Conservation (phyloP, 1,140 invertebrate species). For the Formica selysi region DNA sequence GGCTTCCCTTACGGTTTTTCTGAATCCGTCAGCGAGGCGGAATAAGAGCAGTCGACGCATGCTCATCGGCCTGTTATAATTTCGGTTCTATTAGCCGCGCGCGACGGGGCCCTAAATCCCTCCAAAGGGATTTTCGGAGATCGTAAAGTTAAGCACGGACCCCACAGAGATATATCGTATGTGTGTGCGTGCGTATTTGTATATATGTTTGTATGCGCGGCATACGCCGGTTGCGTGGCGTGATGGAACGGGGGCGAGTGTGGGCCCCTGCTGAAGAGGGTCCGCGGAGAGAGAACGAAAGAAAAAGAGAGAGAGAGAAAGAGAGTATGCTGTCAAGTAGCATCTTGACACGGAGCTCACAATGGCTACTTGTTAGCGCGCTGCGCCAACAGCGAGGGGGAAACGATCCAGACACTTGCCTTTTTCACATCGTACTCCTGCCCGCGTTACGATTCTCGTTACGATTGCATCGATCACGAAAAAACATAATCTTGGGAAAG, state of each 20-base stretch:
- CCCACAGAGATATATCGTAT: conserved; percentile 71
- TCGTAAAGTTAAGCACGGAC: conserved; percentile 85
- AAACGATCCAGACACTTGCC: conserved; percentile 65
- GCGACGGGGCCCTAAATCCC: conserved; percentile 73
- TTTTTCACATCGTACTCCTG: conserved; percentile 53
- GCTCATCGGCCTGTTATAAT: conserved; percentile 86
- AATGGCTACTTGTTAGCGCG: conserved; percentile 82
- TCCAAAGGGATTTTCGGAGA: conserved; percentile 82
- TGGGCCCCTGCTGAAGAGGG: conserved; percentile 75
- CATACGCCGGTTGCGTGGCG: conserved; percentile 29
- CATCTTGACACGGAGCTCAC: conserved; percentile 82
- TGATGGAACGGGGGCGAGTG: conserved; percentile 64
- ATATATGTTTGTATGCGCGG: not conserved
- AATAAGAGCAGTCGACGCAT: conserved; percentile 87
- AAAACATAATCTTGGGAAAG: conserved; percentile 14
- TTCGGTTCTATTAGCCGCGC: conserved; percentile 84
- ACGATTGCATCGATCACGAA: conserved; percentile 9
- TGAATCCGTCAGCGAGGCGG: conserved; percentile 80
- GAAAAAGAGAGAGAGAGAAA: no score
- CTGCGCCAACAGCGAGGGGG: conserved; percentile 71
- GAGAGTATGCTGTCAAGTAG: conserved; percentile 80
- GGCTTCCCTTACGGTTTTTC: conserved; percentile 53
- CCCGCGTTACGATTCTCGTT: conserved; percentile 24
- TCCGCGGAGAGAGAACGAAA: conserved; percentile 50
- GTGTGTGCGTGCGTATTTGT: not conserved